Percentiles rank a stretch among this genome's conserved stretches.
Evolutionary conservation across 2,113 vertebrate genomes (phyloP).

Genomic region (Donacobius atricapilla): DNA sequence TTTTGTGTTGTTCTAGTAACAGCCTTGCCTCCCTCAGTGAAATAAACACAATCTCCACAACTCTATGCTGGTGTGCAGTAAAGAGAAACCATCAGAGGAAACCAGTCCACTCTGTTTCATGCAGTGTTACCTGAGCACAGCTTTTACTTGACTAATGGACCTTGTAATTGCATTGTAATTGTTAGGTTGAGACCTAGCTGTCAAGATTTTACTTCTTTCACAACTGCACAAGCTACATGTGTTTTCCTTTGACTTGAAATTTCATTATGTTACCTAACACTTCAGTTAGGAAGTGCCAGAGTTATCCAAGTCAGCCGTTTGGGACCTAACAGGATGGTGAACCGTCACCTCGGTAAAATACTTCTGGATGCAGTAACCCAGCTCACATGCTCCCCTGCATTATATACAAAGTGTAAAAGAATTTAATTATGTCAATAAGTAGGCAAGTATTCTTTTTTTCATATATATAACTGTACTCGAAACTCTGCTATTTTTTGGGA

Average conservation of each 20-base stretch:
- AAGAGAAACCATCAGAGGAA: neutral
- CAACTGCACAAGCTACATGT: neutral
- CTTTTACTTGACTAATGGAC: neutral
- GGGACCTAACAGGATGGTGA: neutral
- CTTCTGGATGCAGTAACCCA: neutral
- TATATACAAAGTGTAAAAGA: neutral
- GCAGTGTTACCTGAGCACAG: neutral
- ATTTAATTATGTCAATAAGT: neutral
- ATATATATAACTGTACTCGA: neutral
- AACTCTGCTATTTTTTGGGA: neutral
- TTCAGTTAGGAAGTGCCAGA: neutral
- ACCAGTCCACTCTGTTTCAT: neutral
- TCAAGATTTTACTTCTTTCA: neutral
- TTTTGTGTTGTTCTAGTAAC: neutral
- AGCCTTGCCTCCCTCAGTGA: neutral
- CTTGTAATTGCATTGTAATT: neutral
- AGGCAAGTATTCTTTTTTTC: neutral
- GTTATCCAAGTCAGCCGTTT: neutral
- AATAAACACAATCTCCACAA: neutral
- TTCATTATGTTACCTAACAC: neutral
- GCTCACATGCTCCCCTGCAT: neutral
- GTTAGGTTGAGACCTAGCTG: neutral
- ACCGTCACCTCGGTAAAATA: neutral
- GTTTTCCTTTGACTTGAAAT: constrained; percentile 26
- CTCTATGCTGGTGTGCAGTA: neutral